Conservation (phyloP, 2,113 vertebrate genomes). For the Bungarus multicinctus region DNA sequence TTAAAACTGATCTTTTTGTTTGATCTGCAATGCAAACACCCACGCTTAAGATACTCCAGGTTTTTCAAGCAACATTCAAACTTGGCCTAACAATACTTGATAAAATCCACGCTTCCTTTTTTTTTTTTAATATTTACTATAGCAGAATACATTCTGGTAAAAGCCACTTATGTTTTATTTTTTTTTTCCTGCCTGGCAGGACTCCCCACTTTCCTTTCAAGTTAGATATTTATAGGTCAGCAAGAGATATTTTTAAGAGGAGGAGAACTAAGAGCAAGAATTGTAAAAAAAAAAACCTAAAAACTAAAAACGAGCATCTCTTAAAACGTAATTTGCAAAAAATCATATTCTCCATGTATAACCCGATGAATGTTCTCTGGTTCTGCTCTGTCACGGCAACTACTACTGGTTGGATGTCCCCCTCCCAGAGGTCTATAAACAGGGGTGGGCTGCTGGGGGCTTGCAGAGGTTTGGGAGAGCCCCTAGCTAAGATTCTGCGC, state of each 20-base stretch:
- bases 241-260: constrained; percentile 65
- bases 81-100: constrained; percentile 35
- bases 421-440: not conserved
- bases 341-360: not conserved
- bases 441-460: no score
- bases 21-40: not conserved
- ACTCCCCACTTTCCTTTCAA: constrained; percentile 46
- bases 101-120: constrained; percentile 33
- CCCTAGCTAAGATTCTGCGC: no score
- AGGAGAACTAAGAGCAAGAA: constrained; percentile 31
- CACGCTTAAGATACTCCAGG: not conserved
- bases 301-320: constrained; percentile 33
- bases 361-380: not conserved
- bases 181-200: not conserved
- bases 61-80: constrained; percentile 4
- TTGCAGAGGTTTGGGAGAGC: no score
- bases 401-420: not conserved
- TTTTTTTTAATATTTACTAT: constrained; percentile 8
- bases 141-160: constrained; percentile 49
- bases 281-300: not conserved
- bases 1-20: not conserved
- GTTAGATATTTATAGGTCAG: constrained; percentile 66
- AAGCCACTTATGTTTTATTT: constrained; percentile 27
- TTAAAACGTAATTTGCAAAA: not conserved
- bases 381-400: not conserved